phyloP scores from a whole-genome alignment of 2,113 vertebrate genomes.

The Ammodytes marinus region DNA sequence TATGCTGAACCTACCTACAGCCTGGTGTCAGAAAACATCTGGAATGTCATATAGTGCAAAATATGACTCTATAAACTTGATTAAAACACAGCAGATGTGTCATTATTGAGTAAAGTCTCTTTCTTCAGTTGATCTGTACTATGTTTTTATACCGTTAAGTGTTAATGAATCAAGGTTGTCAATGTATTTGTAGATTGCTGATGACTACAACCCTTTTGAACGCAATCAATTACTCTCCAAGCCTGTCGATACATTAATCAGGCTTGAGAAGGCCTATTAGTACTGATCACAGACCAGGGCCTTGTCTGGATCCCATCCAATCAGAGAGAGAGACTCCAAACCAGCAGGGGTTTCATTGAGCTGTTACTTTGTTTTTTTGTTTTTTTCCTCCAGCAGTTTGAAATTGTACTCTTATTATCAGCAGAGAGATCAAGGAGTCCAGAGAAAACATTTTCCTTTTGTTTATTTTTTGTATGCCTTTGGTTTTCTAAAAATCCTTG shows the following conservation, averaged over 20 bases:
- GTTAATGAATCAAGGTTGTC: conserved; percentile 52
- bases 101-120: not conserved
- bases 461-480: conserved; percentile 7
- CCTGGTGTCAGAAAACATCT: not conserved
- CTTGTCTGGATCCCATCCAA: conserved; percentile 42
- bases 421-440: conserved; percentile 22
- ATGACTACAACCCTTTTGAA: conserved; percentile 58
- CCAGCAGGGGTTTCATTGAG: conserved; percentile 39
- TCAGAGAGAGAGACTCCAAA: conserved; percentile 35
- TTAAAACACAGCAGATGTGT: conserved; percentile 2
- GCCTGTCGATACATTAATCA: conserved; percentile 66
- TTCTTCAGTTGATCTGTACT: conserved; percentile 22
- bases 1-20: not conserved
- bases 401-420: conserved; percentile 25
- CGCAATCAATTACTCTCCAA: conserved; percentile 50
- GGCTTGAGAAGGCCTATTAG: conserved; percentile 53
- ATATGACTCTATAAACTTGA: conserved; percentile 14
- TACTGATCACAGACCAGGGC: conserved; percentile 46
- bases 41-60: conserved; percentile 1
- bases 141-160: conserved; percentile 23
- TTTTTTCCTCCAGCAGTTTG: conserved; percentile 30
- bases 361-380: conserved; percentile 47
- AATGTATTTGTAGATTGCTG: conserved; percentile 44
- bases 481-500: not conserved
- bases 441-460: not conserved